Evolutionary conservation across 2,888 invertebrate species (phyloP), one percentile per base, ranked within the genome.

Genomic region (Diarsia dahlii): DNA sequence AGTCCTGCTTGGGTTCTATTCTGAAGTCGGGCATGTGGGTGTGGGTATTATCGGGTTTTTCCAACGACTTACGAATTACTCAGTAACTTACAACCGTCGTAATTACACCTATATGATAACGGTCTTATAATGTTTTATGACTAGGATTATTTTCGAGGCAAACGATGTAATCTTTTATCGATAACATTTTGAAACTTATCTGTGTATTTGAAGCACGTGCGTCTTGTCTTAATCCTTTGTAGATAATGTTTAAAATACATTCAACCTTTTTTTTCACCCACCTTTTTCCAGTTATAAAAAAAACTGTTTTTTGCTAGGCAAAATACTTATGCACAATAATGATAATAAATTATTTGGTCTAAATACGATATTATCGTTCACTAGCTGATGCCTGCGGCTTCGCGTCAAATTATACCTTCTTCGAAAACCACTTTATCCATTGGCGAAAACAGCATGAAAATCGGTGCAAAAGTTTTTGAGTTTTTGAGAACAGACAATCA

Each of bases 141-240:
- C 28, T 45, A 28, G 28, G 54, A 50, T 80, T 50, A 74, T 4
- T 5, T 20, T n/a, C 2, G 0, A 5, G n/a, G 13, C 45, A 6
- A 23, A 20, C 20, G 79, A 48, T 54, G 28, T 80, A 28, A 74
- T 77, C 48, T 54, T 34, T 62, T 52, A 80, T 79, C 60, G 20
- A 62, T 3, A 6, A 60, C 20, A 60, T 5, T 45, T 71, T 78
- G 15, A 28, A 6, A 20, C 20, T 46, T 46, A 62, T 62, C 13
- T 18, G 0, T 72, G 54, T 48, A 45, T 18, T 73, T 28, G 10
- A 3, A 6, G 13, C 28, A 39, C 23, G 10, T 39, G 48, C 28
- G 39, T 1, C 23, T 71, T 60, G 52, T 39, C 12, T 18, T 62
- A 62, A 80, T 80, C 60, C 6, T 2, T n/a, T 23, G 15, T 34